Base-by-base conservation (phyloP, 2,113 vertebrate genomes). In the Cyphomyrus plagiostoma region DNA sequence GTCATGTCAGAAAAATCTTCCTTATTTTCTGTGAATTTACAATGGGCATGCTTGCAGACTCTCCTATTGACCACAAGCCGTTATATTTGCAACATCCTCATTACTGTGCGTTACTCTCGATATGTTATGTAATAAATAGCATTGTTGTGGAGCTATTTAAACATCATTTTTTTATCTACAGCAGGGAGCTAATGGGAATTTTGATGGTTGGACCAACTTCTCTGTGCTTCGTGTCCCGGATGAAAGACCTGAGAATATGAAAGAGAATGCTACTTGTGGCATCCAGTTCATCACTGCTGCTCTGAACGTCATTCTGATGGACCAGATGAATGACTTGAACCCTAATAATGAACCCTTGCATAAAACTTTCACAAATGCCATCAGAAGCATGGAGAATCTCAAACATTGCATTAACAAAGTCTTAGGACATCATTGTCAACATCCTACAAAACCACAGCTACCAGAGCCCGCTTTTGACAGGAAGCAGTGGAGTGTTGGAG, bases 401-500 rank as follows among this genome's bases (percentile, higher is more conserved):
- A 9, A 3, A 0, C 0, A 0, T 0, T 95, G 94, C 42, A 0
- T 89, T 13, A 88, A 56, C 3, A 1, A 0, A 0, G 6, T 15
- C 2, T 48, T 92, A 0, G 58, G 53, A 0, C 46, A 92, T 4
- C 91, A 93, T 48, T 17, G 56, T 48, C 15, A 7, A 0, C 2
- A 4, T 8, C 92, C 85, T 0, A 0, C 11, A 0, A 9, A 0
- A 0, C 91, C 88, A 0, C 0, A 8, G 4, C 92, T 92, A 89
- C 93, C 94, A 21, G 0, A 0, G 0, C 0, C 42, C 0, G 0
- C 0, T 0, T 94, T 93, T 91, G 56, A 89, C 0, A 93, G 58
- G 83, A 95, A 94, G 85, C 92, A 92, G 90, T 95, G 93, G 94
- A 89, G 92, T 80, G 90, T 92, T 74, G 92, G 93, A 0, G 89